These are phyloP conservation scores for Xenentodon cancila DNA, from an alignment of 2,797 vertebrate genomes.

Conservation along the genomic window DNA sequence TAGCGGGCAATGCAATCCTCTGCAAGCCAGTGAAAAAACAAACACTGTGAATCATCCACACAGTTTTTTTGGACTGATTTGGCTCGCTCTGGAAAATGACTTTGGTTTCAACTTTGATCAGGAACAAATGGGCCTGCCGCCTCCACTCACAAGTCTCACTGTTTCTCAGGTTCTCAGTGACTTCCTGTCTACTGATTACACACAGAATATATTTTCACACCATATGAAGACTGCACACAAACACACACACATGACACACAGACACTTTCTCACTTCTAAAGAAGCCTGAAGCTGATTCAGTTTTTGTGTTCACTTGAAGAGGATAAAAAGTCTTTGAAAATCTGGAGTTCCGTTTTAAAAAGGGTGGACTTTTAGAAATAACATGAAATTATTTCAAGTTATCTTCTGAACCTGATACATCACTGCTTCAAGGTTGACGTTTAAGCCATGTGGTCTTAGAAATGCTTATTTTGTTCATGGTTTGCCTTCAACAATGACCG, in stretches of 20 bases:
- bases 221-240: slow-evolving; percentile 29
- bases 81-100: slow-evolving; percentile 55
- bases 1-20: slow-evolving; percentile 23
- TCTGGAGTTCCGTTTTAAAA: slow-evolving; percentile 8
- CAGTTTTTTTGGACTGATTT: slow-evolving; percentile 49
- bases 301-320: slow-evolving; percentile 16
- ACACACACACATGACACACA: background rate
- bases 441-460: no score
- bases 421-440: background rate
- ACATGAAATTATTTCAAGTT: background rate
- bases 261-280: slow-evolving; percentile 18
- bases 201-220: slow-evolving; percentile 37
- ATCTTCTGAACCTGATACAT: background rate
- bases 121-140: slow-evolving; percentile 57
- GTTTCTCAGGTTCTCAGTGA: slow-evolving; percentile 50
- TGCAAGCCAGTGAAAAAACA: slow-evolving; percentile 37
- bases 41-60: slow-evolving; percentile 29
- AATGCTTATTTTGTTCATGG: no score
- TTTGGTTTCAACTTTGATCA: slow-evolving; percentile 65
- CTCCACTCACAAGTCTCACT: slow-evolving; percentile 45
- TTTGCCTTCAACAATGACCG: no score
- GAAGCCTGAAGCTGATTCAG: slow-evolving; percentile 16
- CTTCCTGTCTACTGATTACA: slow-evolving; percentile 40
- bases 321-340: slow-evolving; percentile 20
- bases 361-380: slow-evolving; percentile 10